Conservation (phyloP, 2,888 invertebrate species). For the Hypercompe scribonia region DNA sequence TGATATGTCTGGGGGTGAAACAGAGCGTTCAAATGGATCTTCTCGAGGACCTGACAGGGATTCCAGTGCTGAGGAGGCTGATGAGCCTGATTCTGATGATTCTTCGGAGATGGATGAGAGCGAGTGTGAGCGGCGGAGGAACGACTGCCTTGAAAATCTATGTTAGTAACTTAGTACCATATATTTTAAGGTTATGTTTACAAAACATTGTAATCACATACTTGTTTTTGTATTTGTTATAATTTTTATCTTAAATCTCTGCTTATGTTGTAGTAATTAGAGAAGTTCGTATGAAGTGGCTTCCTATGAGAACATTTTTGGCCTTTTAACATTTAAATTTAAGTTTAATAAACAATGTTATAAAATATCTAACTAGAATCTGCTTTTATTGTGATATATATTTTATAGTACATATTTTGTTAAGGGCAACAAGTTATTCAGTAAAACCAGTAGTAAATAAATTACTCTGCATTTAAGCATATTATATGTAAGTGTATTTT, state of each 20-base stretch:
- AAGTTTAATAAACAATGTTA: neutral
- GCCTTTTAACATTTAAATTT: neutral
- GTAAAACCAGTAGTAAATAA: no score
- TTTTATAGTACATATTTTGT: neutral
- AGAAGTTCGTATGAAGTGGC: neutral
- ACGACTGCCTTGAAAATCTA: constrained; percentile 94
- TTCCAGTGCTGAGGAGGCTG: constrained; percentile 92
- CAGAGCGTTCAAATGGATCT: constrained; percentile 89
- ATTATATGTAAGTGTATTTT: no score
- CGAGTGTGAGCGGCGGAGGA: constrained; percentile 94
- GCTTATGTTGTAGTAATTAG: neutral
- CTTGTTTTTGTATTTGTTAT: constrained; percentile 28
- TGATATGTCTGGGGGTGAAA: constrained; percentile 90
- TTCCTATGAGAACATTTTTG: neutral
- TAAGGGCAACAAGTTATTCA: neutral
- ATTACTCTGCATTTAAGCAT: no score
- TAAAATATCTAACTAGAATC: neutral
- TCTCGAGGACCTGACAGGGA: constrained; percentile 89
- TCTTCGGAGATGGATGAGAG: constrained; percentile 97
- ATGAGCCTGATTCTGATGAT: constrained; percentile 94
- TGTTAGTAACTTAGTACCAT: constrained; percentile 72
- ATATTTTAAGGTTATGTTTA: constrained; percentile 83
- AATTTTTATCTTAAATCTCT: constrained; percentile 5
- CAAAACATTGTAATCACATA: constrained; percentile 67
- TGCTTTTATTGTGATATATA: neutral